Conservation (phyloP, 2,888 invertebrate species). For the Phania funesta region DNA sequence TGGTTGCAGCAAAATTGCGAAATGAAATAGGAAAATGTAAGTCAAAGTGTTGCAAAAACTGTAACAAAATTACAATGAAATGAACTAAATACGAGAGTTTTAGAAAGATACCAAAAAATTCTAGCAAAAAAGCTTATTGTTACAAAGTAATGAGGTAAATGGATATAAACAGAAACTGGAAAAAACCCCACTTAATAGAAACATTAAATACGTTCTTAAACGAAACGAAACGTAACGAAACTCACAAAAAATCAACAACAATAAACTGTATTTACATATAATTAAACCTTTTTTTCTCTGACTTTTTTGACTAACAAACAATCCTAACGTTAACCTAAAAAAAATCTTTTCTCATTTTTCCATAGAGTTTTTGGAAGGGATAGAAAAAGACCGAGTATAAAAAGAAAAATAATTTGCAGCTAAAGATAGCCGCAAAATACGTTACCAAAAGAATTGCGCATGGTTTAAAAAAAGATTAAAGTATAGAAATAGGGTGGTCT, state of each 20-base stretch:
- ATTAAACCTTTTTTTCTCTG: slow-evolving; percentile 35
- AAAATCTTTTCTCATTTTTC: too few species aligned
- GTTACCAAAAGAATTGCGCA: neutral
- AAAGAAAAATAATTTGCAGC: slow-evolving; percentile 12
- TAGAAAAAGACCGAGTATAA: neutral
- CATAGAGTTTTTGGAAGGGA: neutral
- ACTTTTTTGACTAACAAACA: neutral
- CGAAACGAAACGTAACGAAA: slow-evolving; percentile 28
- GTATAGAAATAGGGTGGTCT: neutral
- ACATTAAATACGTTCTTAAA: slow-evolving; percentile 10
- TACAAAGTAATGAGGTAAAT: slow-evolving; percentile 45
- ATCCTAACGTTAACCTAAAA: neutral
- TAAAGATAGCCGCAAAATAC: neutral
- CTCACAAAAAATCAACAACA: neutral
- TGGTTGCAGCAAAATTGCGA: neutral
- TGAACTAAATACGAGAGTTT: neutral
- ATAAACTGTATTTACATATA: slow-evolving; percentile 47
- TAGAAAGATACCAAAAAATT: neutral
- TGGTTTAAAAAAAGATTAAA: neutral
- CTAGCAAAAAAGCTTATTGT: slow-evolving; percentile 2
- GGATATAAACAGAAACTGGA: slow-evolving; percentile 3
- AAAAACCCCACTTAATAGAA: slow-evolving; percentile 37
- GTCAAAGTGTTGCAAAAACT: slow-evolving; percentile 32
- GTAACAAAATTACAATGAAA: neutral
- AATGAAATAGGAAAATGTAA: slow-evolving; percentile 30